Evolutionary conservation across 2,797 vertebrate genomes (phyloP).

Genomic region (Megaceryle alcyon): DNA sequence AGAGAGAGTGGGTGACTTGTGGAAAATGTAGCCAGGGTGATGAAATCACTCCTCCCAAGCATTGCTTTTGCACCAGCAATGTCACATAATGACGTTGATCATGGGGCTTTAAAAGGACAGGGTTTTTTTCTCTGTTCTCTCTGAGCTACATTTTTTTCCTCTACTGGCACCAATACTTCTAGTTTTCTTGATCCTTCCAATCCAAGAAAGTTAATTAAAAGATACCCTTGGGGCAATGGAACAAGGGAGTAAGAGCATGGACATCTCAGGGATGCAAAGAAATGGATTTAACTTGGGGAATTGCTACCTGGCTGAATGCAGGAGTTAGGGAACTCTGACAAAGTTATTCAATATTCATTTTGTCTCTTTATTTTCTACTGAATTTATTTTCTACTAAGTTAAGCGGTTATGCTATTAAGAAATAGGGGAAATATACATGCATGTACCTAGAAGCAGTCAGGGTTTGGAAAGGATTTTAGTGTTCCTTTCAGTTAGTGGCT

Average conservation of each 20-base stretch:
- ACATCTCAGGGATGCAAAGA: background rate
- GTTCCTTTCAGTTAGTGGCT: background rate
- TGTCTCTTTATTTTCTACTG: background rate
- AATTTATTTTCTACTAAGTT: constrained; percentile 10
- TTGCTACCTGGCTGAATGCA: background rate
- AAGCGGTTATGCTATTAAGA: background rate
- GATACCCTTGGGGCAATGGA: background rate
- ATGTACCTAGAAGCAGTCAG: background rate
- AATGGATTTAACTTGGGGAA: background rate
- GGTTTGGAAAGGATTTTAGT: background rate
- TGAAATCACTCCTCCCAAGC: constrained; percentile 11
- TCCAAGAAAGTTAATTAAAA: constrained; percentile 18
- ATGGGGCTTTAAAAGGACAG: background rate
- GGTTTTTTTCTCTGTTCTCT: background rate
- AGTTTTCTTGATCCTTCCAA: background rate
- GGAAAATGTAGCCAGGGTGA: constrained; percentile 21
- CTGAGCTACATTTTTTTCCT: background rate
- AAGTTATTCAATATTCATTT: background rate
- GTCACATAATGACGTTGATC: background rate
- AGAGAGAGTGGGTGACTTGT: background rate
- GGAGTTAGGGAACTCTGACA: background rate
- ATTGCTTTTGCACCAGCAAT: background rate
- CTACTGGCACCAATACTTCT: background rate
- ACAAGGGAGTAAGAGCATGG: background rate
- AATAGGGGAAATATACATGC: background rate